Percentiles rank a stretch among this genome's conserved stretches.
These are phyloP conservation scores for Saturnia japonica DNA, from an alignment of 2,888 invertebrate genomes.

Conservation along the genomic window DNA sequence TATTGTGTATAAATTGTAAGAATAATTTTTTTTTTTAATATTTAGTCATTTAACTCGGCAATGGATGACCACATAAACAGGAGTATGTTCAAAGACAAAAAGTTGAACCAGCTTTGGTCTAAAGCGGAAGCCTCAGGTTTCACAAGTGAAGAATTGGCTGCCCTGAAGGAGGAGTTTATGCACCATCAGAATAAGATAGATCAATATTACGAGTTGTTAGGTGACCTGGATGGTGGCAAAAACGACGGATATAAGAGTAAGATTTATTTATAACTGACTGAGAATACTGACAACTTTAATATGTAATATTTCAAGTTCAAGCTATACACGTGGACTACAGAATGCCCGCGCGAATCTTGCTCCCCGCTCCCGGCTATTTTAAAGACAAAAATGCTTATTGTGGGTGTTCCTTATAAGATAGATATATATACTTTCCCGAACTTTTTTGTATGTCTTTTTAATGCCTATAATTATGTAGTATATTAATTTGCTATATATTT, in stretches of 20 bases:
- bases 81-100: constrained; percentile 93
- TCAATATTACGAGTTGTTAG: constrained; percentile 91
- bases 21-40: not conserved
- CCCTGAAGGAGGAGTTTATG: constrained; percentile 92
- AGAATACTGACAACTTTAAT: not conserved
- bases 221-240: constrained; percentile 84
- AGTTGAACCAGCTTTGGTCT: constrained; percentile 93
- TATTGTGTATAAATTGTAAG: not conserved
- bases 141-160: constrained; percentile 89
- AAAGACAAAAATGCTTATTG: too few relatives aligned
- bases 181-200: constrained; percentile 97
- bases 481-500: too few relatives aligned
- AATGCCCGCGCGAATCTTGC: too few relatives aligned
- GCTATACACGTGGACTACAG: too few relatives aligned
- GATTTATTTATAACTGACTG: constrained; percentile 36
- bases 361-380: too few relatives aligned
- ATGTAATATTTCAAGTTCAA: not conserved
- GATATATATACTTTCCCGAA: too few relatives aligned
- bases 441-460: too few relatives aligned
- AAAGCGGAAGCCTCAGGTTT: constrained; percentile 95
- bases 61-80: constrained; percentile 85
- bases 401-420: too few relatives aligned
- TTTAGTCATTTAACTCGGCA: constrained; percentile 63
- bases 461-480: too few relatives aligned
- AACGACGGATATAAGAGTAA: constrained; percentile 85